phyloP scores from a whole-genome alignment of 2,888 invertebrate species.

The Dryococelus australis region DNA sequence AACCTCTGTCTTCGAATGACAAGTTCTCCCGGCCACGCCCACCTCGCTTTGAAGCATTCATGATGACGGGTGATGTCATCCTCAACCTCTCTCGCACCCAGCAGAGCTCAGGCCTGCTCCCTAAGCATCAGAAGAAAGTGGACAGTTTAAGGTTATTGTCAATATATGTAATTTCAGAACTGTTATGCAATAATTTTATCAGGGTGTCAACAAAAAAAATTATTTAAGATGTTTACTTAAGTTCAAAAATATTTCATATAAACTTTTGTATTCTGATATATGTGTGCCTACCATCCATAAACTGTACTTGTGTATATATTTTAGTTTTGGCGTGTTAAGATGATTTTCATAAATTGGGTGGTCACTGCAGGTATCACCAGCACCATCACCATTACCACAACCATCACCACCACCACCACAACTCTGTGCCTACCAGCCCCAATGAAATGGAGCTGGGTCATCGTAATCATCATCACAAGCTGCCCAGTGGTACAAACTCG shows the following conservation, averaged over 20 bases:
- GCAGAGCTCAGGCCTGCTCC: slow-evolving; percentile 68
- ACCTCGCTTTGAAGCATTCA: slow-evolving; percentile 88
- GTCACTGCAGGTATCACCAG: slow-evolving; percentile 60
- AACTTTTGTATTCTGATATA: too few relatives aligned
- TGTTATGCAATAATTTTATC: too few relatives aligned
- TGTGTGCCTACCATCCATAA: too few relatives aligned
- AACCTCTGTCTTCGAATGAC: slow-evolving; percentile 59
- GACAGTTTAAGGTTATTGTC: slow-evolving; percentile 43
- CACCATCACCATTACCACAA: slow-evolving; percentile 61
- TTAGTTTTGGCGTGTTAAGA: too few relatives aligned
- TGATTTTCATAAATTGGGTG: neutral
- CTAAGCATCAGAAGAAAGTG: slow-evolving; percentile 67
- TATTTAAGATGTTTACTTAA: too few relatives aligned
- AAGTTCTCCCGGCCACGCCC: slow-evolving; percentile 58
- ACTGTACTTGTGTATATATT: too few relatives aligned
- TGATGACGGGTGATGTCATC: slow-evolving; percentile 98
- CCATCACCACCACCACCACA: slow-evolving; percentile 55
- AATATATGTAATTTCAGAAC: too few relatives aligned
- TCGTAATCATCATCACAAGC: slow-evolving; percentile 38
- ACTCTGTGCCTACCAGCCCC: slow-evolving; percentile 76
- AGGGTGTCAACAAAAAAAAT: too few relatives aligned
- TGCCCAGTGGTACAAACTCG: slow-evolving; percentile 58
- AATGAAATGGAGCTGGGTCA: slow-evolving; percentile 63
- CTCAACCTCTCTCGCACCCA: slow-evolving; percentile 88
- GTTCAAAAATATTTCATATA: too few relatives aligned